Evolutionary conservation across 1,140 invertebrate genomes (phyloP), one percentile per base, ranked within the genome.

Genomic region (Leptinotarsa undecemlineata): DNA sequence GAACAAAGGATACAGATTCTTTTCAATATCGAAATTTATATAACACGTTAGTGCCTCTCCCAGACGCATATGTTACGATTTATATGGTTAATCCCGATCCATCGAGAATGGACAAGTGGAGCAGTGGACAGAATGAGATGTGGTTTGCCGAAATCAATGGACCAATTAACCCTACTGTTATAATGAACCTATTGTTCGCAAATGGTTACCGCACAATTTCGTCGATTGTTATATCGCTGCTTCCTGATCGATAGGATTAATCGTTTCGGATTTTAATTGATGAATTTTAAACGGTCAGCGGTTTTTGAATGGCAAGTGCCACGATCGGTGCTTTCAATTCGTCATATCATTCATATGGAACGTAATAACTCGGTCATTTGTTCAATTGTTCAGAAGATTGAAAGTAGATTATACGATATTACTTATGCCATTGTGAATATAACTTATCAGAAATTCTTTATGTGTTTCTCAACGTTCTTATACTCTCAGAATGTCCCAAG

Each of bases 111-210:
- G 51, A 19, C 51, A 19, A 57, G 51, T 57, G 51, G 51, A 15
- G 51, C 51, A 57, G 51, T 57, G 51, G 17, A 57, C 51, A 57
- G 51, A 57, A 57, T 57, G 51, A 57, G 51, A 57, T 57, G 51
- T 47, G 33, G 63, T 26, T 51, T n/a, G 62, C 17, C 64, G 62
- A 20, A 73, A 73, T 73, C 72, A 73, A 73, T 73, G 72, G 72
- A 73, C 33, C 72, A 73, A 73, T 73, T 73, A 73, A 73, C 72
- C 63, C 72, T 67, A 47, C 63, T 57, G 6, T 21, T 42, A 73
- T 72, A 73, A 73, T 67, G 64, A 67, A 67, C 19, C 51, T 63
- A 48, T 66, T 73, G 42, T 63, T 67, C 20, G 64, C 64, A 67
- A 67, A 67, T 67, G 23, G 19, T 26, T 23, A 23, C 64, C 23